Evolutionary conservation across 2,797 vertebrate species (phyloP).

Genomic region (Chaenodraco wilsoni): DNA sequence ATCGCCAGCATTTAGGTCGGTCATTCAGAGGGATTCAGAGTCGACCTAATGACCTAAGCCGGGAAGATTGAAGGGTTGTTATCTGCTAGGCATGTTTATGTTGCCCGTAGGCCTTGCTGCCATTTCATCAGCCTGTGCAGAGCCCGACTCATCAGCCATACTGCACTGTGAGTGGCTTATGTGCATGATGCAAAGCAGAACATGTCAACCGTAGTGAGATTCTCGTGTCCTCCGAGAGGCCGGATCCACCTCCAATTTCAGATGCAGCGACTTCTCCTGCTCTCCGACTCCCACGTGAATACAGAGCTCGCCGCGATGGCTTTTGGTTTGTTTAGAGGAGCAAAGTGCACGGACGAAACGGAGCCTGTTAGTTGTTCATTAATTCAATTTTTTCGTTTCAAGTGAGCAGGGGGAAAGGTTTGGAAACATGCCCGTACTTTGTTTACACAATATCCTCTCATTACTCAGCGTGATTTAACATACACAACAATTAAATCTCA

Average conservation of each 20-base stretch:
- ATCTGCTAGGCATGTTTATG: constrained; percentile 53
- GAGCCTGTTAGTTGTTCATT: constrained; percentile 49
- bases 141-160: constrained; percentile 38
- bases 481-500: not conserved
- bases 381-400: constrained; percentile 37
- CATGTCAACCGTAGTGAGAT: constrained; percentile 51
- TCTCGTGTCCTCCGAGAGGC: constrained; percentile 31
- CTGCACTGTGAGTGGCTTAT: constrained; percentile 39
- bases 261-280: constrained; percentile 38
- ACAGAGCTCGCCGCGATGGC: constrained; percentile 31
- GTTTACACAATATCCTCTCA: constrained; percentile 30
- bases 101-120: constrained; percentile 39
- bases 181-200: constrained; percentile 53
- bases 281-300: constrained; percentile 37
- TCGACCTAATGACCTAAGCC: constrained; percentile 29
- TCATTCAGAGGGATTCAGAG: constrained; percentile 27
- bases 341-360: constrained; percentile 45
- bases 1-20: constrained; percentile 13
- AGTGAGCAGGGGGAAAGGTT: constrained; percentile 31
- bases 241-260: constrained; percentile 41
- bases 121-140: constrained; percentile 45
- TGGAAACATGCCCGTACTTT: constrained; percentile 37
- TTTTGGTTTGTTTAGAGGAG: constrained; percentile 44
- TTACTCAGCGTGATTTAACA: not conserved
- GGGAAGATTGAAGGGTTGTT: constrained; percentile 43